Evolutionary conservation across 2,888 invertebrate species (phyloP), one percentile per base, ranked within the genome.

Genomic region (Dorcus parallelipipedus): DNA sequence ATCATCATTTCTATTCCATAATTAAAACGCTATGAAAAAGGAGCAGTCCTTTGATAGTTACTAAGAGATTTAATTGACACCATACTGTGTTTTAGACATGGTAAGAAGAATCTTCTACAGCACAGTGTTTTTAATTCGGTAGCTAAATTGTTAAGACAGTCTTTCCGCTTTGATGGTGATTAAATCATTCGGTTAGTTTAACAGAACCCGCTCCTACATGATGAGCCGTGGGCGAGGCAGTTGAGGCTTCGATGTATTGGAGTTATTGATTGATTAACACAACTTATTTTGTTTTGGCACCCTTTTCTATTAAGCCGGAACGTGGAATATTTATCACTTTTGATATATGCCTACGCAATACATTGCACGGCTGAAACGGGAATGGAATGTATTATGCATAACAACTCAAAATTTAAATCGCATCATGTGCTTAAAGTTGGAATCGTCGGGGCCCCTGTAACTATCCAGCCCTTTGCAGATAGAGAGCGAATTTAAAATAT

Each of bases 101-200:
- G 52, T 52, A 50, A 45, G 38, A 40, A 42, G 23, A 41, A 38
- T 55, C 41, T 14, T 54, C 45, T 23, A 10, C 45, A 45, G 45
- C 49, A 23, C 48, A 17, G 57, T 67, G 67, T 70, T 73, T 72
- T 76, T 77, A 78, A 78, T 78, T 75, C 77, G 71, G 76, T 73
- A 76, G 76, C 77, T 71, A 73, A 78, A 76, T 76, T 74, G 76
- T 77, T 76, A 76, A 77, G 77, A 77, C 76, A 76, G 76, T 67
- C 69, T 78, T 78, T 77, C 76, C 77, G 77, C 77, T 73, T 74
- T 71, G 74, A 67, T 71, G 76, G 67, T 77, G 76, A 78, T 78
- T 73, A 74, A 74, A 78, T 78, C 78, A 78, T 76, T 69, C 77
- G 78, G 78, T 78, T 78, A 78, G 78, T 78, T 78, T 76, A 72